A percentile compares a stretch with the other conserved stretches of the same genome.
phyloP scores from a whole-genome alignment of 2,797 vertebrate genomes.

The Sparidentex hasta region DNA sequence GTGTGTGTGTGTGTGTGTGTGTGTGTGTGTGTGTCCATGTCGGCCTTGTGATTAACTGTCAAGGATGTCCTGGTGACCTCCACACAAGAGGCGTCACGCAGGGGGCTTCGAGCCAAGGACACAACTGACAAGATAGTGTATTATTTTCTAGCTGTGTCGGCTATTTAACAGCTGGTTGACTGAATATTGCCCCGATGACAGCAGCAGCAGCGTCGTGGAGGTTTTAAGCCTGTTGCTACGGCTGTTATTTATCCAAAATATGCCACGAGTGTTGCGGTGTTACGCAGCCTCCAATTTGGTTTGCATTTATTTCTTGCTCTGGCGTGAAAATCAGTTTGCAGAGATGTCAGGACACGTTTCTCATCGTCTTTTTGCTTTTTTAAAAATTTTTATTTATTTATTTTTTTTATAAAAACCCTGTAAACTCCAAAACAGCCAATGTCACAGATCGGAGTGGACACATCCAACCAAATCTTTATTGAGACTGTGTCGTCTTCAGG shows the following conservation, averaged over 20 bases:
- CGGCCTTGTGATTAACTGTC: constrained; percentile 8
- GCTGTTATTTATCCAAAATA: neutral
- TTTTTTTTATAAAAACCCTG: neutral
- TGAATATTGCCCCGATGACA: neutral
- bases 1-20: constrained; percentile 2
- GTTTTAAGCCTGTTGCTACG: neutral
- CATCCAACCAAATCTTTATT: neutral
- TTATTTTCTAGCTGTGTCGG: neutral
- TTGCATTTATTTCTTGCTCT: neutral
- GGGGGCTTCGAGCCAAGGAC: neutral
- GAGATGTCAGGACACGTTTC: neutral
- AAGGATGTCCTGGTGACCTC: constrained; percentile 59
- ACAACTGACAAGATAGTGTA: neutral
- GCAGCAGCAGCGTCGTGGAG: neutral
- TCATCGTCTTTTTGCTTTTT: neutral
- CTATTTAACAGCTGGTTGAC: neutral
- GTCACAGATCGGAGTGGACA: neutral
- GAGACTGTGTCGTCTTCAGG: neutral
- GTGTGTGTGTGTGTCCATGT: neutral
- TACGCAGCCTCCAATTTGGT: neutral
- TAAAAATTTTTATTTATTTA: too few relatives aligned
- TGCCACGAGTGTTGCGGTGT: neutral
- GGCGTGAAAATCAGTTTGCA: neutral
- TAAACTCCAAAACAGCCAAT: neutral
- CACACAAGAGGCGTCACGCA: constrained; percentile 8